Evolutionary conservation across 2,888 invertebrate genomes (phyloP).

Genomic region (Amphimallon solstitiale): DNA sequence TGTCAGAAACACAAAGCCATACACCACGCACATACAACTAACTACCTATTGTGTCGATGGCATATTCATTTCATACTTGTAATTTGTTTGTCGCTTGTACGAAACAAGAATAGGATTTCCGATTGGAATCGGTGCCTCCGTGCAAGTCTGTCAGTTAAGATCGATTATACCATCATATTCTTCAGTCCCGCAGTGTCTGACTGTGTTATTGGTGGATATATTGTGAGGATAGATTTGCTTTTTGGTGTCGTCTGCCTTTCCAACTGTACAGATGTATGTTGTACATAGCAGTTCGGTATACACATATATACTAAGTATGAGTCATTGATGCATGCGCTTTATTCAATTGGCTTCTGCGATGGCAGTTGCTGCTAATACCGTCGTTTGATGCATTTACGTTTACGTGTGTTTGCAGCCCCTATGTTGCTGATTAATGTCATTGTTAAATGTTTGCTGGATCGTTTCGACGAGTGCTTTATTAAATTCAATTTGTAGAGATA

Average conservation of each 20-base stretch:
- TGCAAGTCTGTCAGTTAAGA: conserved; percentile 53
- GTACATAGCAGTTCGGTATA: background rate
- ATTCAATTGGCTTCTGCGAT: conserved; percentile 18
- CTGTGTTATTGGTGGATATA: background rate
- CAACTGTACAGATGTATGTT: too few species aligned
- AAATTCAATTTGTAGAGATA: conserved; percentile 20
- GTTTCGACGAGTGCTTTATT: conserved; percentile 20
- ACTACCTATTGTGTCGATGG: conserved; percentile 54
- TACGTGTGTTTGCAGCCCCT: conserved; percentile 9
- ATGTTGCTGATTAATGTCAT: conserved; percentile 22
- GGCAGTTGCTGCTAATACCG: conserved; percentile 16
- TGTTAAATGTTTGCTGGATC: conserved; percentile 28
- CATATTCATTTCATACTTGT: conserved; percentile 55
- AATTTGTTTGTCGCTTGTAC: conserved; percentile 54
- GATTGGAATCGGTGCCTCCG: conserved; percentile 38
- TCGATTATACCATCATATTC: conserved; percentile 48
- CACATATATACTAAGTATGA: background rate
- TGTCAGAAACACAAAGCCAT: conserved; percentile 47
- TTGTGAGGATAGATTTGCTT: background rate
- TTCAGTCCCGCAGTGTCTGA: background rate
- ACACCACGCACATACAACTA: conserved; percentile 42
- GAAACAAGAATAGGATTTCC: conserved; percentile 38
- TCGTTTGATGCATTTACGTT: conserved; percentile 2
- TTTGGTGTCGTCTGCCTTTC: too few species aligned
- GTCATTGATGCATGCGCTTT: conserved; percentile 12